Conservation (phyloP, 2,888 invertebrate species). For the Euplagia quadripunctaria region DNA sequence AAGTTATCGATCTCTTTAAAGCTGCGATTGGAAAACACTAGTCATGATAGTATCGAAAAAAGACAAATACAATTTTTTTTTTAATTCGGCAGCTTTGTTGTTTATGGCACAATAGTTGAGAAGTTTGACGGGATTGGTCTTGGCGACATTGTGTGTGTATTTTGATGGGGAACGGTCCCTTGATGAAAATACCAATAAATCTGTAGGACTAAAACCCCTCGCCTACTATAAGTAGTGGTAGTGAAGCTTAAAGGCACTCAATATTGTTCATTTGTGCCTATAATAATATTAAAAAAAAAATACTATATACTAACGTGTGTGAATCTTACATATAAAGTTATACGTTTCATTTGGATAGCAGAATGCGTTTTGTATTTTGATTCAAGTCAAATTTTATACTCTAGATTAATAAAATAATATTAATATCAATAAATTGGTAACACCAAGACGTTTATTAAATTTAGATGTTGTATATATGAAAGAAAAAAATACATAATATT, state of each 20-base stretch:
- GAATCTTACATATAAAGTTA: conserved; percentile 56
- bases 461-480: conserved; percentile 70
- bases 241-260: conserved; percentile 72
- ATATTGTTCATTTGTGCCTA: conserved; percentile 83
- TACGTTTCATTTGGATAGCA: conserved; percentile 65
- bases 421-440: conserved; percentile 75
- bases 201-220: conserved; percentile 83
- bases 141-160: conserved; percentile 22
- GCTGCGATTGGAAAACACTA: conserved; percentile 44
- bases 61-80: conserved; percentile 27
- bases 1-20: conserved; percentile 38
- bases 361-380: conserved; percentile 69
- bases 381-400: conserved; percentile 80
- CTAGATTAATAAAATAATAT: conserved; percentile 67
- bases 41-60: conserved; percentile 46
- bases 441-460: conserved; percentile 76
- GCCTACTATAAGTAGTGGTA: conserved; percentile 78
- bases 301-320: conserved; percentile 60
- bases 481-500: conserved; percentile 50
- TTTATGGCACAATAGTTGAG: conserved; percentile 10
- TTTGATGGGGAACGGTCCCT: conserved; percentile 33
- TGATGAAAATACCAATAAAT: conserved; percentile 48
- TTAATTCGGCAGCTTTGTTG: conserved; percentile 39
- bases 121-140: conserved; percentile 24
- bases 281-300: conserved; percentile 69